A percentile compares a stretch with the other conserved stretches of the same genome.
Evolutionary conservation across 2,888 invertebrate genomes (phyloP).

Genomic region (Nemotelus nigrinus): DNA sequence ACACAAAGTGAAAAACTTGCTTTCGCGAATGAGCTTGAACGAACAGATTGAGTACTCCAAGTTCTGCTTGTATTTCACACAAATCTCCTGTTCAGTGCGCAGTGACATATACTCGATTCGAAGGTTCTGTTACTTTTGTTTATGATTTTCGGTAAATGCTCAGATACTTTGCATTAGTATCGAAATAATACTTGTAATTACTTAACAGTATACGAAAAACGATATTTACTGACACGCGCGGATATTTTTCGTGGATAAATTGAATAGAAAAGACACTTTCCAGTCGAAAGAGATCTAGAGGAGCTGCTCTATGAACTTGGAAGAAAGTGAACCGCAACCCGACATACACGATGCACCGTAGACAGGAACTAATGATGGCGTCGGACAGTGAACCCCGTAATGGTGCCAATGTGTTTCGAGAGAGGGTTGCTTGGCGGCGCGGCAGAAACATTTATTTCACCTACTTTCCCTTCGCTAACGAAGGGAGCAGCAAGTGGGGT

Average conservation of each 20-base stretch:
- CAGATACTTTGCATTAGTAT: too few relatives aligned
- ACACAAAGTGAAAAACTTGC: background rate
- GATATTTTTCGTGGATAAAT: too few relatives aligned
- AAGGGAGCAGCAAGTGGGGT: background rate
- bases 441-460: conserved; percentile 17
- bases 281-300: background rate
- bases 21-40: background rate
- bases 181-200: too few relatives aligned
- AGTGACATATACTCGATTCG: conserved; percentile 5
- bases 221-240: too few relatives aligned
- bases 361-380: conserved; percentile 47
- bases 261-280: background rate
- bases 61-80: background rate
- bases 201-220: too few relatives aligned
- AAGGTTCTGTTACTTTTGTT: conserved; percentile 11
- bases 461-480: background rate
- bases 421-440: conserved; percentile 40
- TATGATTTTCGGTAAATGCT: background rate
- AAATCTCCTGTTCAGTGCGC: conserved; percentile 13
- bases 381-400: conserved; percentile 49
- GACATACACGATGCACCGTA: conserved; percentile 14
- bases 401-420: conserved; percentile 33
- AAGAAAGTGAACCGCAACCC: background rate
- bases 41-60: background rate
- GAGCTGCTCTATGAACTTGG: background rate